Evolutionary conservation across 1,140 invertebrate species (phyloP), one percentile per base, ranked within the genome.

Genomic region (Lasioglossum albipes): DNA sequence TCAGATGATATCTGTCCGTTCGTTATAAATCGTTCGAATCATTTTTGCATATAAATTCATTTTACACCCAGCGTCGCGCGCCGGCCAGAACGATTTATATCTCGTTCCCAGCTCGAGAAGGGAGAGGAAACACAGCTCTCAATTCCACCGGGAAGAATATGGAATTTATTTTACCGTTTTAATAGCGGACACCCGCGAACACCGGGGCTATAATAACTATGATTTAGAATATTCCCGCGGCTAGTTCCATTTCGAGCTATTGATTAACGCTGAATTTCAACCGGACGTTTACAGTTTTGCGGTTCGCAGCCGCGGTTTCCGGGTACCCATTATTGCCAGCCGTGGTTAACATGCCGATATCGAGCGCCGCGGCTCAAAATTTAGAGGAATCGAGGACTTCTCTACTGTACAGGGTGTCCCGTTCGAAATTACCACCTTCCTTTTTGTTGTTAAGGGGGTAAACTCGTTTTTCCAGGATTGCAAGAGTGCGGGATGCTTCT

Each of bases 1-100:
- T 82, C 81, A 61, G 81, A 79, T 79, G 81, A 82, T 82, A 75
- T 81, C 75, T 76, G 5, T 81, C 45, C n/a, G 62, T 61, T 62
- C 36, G 22, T 62, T 70, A 61, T 22, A 75, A 80, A 61, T 81
- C 73, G 22, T 18, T 31, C 20, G 7, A 22, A 69, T n/a, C 31
- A 54, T 69, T 81, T 69, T 62, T 69, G 45, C 66, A 49, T 49
- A 49, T 49, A 49, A 49, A 49, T 49, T 49, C 10, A 13, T 49
- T 13, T 49, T 49, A 10, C 12, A 12, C 45, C 0, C 9, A 9
- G 45, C 10, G 45, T 10, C 45, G 9, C 45, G 45, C 45, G 9
- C 9, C 27, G 27, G 27, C 1, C 27, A 1, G 27, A 27, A 27
- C 27, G 27, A 27, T 27, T 27, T 0, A 27, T 45, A 9, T 45